Evolutionary conservation across 2,888 invertebrate genomes (phyloP).

Genomic region (Cordilura impudica): DNA sequence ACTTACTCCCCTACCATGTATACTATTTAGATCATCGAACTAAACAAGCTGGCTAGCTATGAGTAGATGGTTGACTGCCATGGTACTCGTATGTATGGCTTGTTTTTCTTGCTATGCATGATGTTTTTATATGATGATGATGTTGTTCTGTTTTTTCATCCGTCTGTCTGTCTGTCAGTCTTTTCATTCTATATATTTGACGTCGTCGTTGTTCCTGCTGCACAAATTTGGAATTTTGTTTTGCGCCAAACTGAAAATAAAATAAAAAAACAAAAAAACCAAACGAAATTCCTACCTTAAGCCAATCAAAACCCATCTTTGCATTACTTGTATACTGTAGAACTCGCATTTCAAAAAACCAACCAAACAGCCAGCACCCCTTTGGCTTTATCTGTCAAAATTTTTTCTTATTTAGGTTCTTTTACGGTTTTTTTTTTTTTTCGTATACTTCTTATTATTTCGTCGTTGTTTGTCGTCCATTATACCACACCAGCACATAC

Average conservation of each 20-base stretch:
- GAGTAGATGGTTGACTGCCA: neutral
- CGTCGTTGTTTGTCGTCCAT: neutral
- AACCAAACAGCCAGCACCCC: slow-evolving; percentile 24
- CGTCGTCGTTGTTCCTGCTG: slow-evolving; percentile 14
- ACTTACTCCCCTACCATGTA: neutral
- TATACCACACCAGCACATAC: neutral
- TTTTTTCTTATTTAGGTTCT: slow-evolving; percentile 42
- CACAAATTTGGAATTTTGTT: slow-evolving; percentile 31
- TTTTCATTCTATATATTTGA: slow-evolving; percentile 16
- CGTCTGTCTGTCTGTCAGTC: slow-evolving; percentile 18
- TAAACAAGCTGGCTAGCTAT: slow-evolving; percentile 22
- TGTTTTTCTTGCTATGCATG: too few relatives aligned
- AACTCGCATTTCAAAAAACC: neutral
- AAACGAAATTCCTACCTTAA: slow-evolving; percentile 13
- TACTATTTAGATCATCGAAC: slow-evolving; percentile 39
- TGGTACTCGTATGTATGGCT: neutral
- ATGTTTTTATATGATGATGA: too few relatives aligned
- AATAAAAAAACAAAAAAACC: neutral
- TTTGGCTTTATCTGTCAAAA: slow-evolving; percentile 46
- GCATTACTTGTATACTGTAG: neutral
- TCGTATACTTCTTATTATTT: slow-evolving; percentile 16
- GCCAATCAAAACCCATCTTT: slow-evolving; percentile 20
- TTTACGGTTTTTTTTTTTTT: slow-evolving; percentile 29
- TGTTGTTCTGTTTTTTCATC: neutral
- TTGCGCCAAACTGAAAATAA: slow-evolving; percentile 32